Evolutionary conservation across 2,797 vertebrate genomes (phyloP), one percentile per base, ranked within the genome.

Genomic region (Megaceryle alcyon): DNA sequence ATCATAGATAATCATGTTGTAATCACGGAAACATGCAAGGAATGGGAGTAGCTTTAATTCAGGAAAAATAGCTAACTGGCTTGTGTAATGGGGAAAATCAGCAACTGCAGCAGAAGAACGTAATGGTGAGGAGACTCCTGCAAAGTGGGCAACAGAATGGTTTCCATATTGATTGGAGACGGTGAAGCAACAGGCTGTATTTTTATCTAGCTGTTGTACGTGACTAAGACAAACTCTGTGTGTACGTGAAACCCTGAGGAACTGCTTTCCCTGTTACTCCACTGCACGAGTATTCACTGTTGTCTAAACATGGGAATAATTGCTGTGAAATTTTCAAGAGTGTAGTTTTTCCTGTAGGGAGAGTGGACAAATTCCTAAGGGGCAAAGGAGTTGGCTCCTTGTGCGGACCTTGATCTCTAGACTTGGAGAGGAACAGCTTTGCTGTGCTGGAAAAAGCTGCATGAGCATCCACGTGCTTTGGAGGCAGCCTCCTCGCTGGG

Each of bases 41-140:
- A 96, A 96, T 94, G 91, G 68, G 51, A 96, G 60, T 77, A 85
- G 76, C 61, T 91, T 95, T 68, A 95, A 90, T 92, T 92, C 77
- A 93, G 60, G 82, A 88, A 92, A 88, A 95, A 87, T n/a, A 96
- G 51, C 73, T 76, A 86, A 82, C 59, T 2, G 21, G 44, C 6
- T 82, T 95, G 87, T 92, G 90, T 92, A 82, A 94, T 84, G 80
- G 77, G 85, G 85, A 94, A 90, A 96, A 88, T 59, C 61, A 72
- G 70, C 54, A 82, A 69, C 70, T 25, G 31, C 56, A 86, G 57
- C 29, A 68, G 63, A 49, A 57, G 84, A 72, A 73, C 0, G 0
- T 35, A 75, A 3, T 46, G 69, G 72, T 61, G 84, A 91, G 54
- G 76, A 39, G 80, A 53, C 44, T 79, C 71, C 56, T 82, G 49